phyloP scores from a whole-genome alignment of 2,888 invertebrate genomes.

The Drosophila colorata region DNA sequence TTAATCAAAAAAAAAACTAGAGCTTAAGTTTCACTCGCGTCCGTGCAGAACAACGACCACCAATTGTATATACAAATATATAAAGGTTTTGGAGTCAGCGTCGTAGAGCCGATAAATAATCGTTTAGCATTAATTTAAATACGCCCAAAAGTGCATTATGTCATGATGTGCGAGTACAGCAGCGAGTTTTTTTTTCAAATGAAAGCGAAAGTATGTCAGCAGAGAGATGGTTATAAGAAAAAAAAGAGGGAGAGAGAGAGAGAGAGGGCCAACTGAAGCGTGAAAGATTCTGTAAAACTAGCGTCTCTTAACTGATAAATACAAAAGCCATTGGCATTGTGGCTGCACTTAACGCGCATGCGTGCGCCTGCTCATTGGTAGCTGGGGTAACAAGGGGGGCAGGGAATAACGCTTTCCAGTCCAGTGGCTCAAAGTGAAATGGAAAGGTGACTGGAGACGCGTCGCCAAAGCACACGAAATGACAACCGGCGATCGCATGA shows the following conservation, averaged over 20 bases:
- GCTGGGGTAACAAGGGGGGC: not conserved
- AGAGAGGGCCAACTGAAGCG: conserved; percentile 36
- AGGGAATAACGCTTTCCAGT: conserved; percentile 53
- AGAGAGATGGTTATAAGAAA: not conserved
- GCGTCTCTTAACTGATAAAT: conserved; percentile 30
- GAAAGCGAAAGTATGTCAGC: conserved; percentile 79
- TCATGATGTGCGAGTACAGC: conserved; percentile 67
- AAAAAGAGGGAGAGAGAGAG: not conserved
- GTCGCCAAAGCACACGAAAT: conserved; percentile 34
- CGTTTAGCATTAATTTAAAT: conserved; percentile 74
- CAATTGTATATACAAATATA: conserved; percentile 28
- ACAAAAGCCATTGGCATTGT: conserved; percentile 57
- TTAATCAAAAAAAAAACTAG: conserved; percentile 70
- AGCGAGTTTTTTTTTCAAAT: conserved; percentile 36
- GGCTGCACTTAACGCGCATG: conserved; percentile 57
- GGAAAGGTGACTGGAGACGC: conserved; percentile 52
- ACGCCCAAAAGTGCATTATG: conserved; percentile 67
- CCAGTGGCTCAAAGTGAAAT: conserved; percentile 62
- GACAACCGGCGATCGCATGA: conserved; percentile 67
- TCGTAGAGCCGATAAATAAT: conserved; percentile 66
- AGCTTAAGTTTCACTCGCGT: conserved; percentile 60
- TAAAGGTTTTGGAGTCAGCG: conserved; percentile 1
- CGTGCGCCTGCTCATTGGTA: conserved; percentile 20
- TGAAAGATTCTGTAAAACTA: conserved; percentile 55
- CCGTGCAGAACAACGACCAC: conserved; percentile 36